Conservation (phyloP, 2,113 vertebrate species). For the Silurus glanis region DNA sequence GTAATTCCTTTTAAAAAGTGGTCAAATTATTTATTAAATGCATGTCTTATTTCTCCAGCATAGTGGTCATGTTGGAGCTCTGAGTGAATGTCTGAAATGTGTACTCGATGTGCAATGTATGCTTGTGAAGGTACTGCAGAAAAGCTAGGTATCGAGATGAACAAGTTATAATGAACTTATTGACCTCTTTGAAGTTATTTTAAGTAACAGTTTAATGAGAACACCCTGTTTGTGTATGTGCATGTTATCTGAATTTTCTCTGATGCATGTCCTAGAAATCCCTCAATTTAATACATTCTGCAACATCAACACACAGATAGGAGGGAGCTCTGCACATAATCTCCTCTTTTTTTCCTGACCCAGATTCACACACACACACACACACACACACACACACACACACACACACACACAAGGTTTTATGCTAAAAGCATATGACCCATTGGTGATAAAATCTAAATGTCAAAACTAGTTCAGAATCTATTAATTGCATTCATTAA, state of each 20-base stretch:
- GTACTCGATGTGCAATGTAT: neutral
- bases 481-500: neutral
- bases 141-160: neutral
- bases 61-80: neutral
- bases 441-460: neutral
- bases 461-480: neutral
- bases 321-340: conserved; percentile 51
- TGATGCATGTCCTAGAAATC: conserved; percentile 55
- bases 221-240: conserved; percentile 24
- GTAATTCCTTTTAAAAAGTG: neutral
- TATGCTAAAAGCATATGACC: neutral
- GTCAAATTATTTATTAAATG: neutral
- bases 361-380: conserved; percentile 37
- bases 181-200: conserved; percentile 34
- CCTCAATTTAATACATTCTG: conserved; percentile 49
- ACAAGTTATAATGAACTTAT: conserved; percentile 2
- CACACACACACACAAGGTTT: neutral
- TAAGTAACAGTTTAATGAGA: conserved; percentile 31
- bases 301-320: conserved; percentile 44
- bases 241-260: conserved; percentile 43
- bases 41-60: neutral
- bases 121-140: neutral
- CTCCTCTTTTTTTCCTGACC: conserved; percentile 56
- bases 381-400: neutral
- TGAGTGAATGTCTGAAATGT: neutral